phyloP scores from a whole-genome alignment of 2,113 vertebrate species.

The Tetraodon nigroviridis region DNA sequence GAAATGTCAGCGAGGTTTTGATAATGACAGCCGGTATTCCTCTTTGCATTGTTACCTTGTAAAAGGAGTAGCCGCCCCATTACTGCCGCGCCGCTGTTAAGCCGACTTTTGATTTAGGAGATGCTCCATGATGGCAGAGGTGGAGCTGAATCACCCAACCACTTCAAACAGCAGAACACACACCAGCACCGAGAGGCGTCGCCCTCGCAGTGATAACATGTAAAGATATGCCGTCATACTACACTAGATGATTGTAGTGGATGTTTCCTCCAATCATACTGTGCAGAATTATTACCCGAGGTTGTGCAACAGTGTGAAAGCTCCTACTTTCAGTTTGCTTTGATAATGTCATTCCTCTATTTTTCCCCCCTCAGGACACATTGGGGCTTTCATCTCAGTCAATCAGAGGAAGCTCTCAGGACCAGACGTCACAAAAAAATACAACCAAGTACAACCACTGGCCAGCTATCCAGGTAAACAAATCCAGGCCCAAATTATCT shows the following conservation, averaged over 20 bases:
- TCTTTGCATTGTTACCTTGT: slow-evolving; percentile 27
- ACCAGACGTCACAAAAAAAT: slow-evolving; percentile 31
- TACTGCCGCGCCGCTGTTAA: slow-evolving; percentile 6
- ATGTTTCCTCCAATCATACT: slow-evolving; percentile 7
- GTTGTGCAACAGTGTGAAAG: slow-evolving; percentile 22
- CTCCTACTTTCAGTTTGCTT: slow-evolving; percentile 34
- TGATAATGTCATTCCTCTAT: slow-evolving; percentile 49
- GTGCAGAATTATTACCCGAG: slow-evolving; percentile 31
- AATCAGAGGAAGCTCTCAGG: slow-evolving; percentile 37
- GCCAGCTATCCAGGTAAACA: slow-evolving; percentile 52
- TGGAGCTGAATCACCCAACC: slow-evolving; percentile 33
- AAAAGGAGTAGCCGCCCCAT: slow-evolving; percentile 14
- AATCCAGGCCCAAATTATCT: slow-evolving; percentile 47
- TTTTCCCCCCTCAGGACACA: slow-evolving; percentile 10
- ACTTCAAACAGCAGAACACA: slow-evolving; percentile 23
- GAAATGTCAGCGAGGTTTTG: slow-evolving; percentile 20
- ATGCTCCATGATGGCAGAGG: slow-evolving; percentile 26
- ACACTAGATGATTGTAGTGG: neutral
- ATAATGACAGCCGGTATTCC: slow-evolving; percentile 40
- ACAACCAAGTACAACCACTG: slow-evolving; percentile 35
- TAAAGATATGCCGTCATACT: slow-evolving; percentile 10
- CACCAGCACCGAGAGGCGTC: slow-evolving; percentile 3
- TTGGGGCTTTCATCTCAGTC: slow-evolving; percentile 60
- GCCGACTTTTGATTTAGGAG: slow-evolving; percentile 40
- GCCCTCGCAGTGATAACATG: slow-evolving; percentile 18